Conservation (phyloP, 2,797 vertebrate species). For the Momotus momota region DNA sequence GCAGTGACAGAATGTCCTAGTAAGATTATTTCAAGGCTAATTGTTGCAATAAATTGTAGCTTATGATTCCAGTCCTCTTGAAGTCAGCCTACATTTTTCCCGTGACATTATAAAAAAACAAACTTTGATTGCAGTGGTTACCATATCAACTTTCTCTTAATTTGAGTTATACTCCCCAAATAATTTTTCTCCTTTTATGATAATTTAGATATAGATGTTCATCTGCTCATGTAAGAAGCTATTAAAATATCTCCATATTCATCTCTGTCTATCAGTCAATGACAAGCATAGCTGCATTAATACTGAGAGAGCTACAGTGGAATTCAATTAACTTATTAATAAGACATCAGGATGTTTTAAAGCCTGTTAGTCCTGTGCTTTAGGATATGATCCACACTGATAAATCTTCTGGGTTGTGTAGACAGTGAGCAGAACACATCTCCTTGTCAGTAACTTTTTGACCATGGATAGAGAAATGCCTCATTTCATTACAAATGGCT, state of each 20-base stretch:
- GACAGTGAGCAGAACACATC: not conserved
- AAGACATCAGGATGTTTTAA: slow-evolving; percentile 68
- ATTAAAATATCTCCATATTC: slow-evolving; percentile 69
- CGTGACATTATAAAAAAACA: slow-evolving; percentile 15
- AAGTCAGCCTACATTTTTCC: slow-evolving; percentile 19
- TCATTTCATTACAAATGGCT: not conserved
- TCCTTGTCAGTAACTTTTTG: slow-evolving; percentile 37
- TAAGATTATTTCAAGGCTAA: slow-evolving; percentile 14
- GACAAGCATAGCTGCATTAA: slow-evolving; percentile 61
- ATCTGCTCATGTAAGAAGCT: slow-evolving; percentile 62
- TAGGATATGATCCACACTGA: slow-evolving; percentile 41
- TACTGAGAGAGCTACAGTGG: slow-evolving; percentile 33
- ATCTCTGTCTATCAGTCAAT: slow-evolving; percentile 73
- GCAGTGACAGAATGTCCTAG: not conserved
- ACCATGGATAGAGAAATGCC: not conserved
- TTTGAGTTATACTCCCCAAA: slow-evolving; percentile 36
- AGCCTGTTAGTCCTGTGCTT: slow-evolving; percentile 35
- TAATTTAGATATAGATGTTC: slow-evolving; percentile 64
- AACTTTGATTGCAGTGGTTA: slow-evolving; percentile 34
- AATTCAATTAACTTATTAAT: slow-evolving; percentile 78
- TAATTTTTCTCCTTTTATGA: slow-evolving; percentile 56
- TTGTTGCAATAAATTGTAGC: slow-evolving; percentile 33
- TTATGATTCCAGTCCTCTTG: not conserved
- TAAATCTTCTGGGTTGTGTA: slow-evolving; percentile 49
- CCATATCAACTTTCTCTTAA: slow-evolving; percentile 48